Conservation (phyloP, 2,888 invertebrate species). For the Xestoiulus laeticollis region DNA sequence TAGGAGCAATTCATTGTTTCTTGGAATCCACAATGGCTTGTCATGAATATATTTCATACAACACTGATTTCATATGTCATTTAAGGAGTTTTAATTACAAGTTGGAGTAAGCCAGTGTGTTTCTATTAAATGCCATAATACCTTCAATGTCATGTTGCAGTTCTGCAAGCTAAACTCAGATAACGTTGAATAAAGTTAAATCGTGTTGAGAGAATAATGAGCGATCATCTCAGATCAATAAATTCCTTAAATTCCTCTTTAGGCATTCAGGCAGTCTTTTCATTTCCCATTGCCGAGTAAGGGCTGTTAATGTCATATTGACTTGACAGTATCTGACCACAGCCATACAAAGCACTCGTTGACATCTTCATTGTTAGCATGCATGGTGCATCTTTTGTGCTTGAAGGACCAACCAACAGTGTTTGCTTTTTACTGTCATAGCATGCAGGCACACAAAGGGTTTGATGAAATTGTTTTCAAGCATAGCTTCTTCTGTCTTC, state of each 20-base stretch:
- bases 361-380: slow-evolving; percentile 15
- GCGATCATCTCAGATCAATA: not conserved
- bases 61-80: not conserved
- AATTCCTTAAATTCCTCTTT: slow-evolving; percentile 2
- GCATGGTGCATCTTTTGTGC: slow-evolving; percentile 25
- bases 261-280: not conserved
- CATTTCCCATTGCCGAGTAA: not conserved
- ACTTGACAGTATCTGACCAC: slow-evolving; percentile 27
- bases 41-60: not conserved
- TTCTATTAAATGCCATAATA: not conserved
- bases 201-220: not conserved
- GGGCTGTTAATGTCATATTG: not conserved
- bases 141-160: not conserved
- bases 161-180: not conserved
- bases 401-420: not conserved
- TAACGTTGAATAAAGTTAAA: not conserved
- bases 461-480: not conserved
- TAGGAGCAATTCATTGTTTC: not conserved
- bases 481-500: slow-evolving; percentile 13
- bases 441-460: not conserved
- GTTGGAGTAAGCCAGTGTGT: not conserved
- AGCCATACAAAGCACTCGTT: not conserved
- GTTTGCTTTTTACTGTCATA: not conserved
- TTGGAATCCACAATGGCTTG: not conserved
- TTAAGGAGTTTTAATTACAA: slow-evolving; percentile 16